phyloP scores from a whole-genome alignment of 2,888 invertebrate genomes.

The Endomychus coccineus region DNA sequence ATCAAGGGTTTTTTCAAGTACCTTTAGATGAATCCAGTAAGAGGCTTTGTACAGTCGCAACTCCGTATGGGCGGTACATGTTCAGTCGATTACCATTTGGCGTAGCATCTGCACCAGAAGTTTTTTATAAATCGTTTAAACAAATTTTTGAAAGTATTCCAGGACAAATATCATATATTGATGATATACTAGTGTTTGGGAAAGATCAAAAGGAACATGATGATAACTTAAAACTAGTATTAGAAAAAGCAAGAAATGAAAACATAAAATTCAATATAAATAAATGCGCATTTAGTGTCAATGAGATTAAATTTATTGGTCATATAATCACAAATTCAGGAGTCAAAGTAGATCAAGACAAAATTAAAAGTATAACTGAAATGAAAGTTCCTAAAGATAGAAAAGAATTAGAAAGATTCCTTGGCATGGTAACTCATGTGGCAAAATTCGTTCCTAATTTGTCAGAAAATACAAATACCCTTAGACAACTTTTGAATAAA shows the following conservation, averaged over 20 bases:
- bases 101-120: slow-evolving; percentile 30
- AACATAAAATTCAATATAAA: slow-evolving; percentile 16
- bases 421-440: slow-evolving; percentile 8
- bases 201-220: slow-evolving; percentile 20
- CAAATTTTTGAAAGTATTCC: slow-evolving; percentile 32
- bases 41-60: too few species aligned
- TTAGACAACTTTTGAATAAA: slow-evolving; percentile 7
- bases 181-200: slow-evolving; percentile 29
- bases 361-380: slow-evolving; percentile 17
- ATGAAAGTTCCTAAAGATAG: slow-evolving; percentile 14
- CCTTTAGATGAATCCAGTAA: slow-evolving; percentile 14
- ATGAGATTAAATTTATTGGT: slow-evolving; percentile 16
- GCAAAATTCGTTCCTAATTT: slow-evolving; percentile 6
- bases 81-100: slow-evolving; percentile 34
- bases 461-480: slow-evolving; percentile 5
- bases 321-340: slow-evolving; percentile 15
- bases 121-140: slow-evolving; percentile 31
- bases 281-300: slow-evolving; percentile 18
- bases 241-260: slow-evolving; percentile 12
- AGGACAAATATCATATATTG: slow-evolving; percentile 33
- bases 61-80: slow-evolving; percentile 17
- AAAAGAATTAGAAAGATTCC: slow-evolving; percentile 17
- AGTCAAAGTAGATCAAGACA: slow-evolving; percentile 14
- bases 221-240: slow-evolving; percentile 16
- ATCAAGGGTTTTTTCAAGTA: slow-evolving; percentile 19